Evolutionary conservation across 2,888 invertebrate genomes (phyloP), one percentile per base, ranked within the genome.

Genomic region (Hypsopygia costalis): DNA sequence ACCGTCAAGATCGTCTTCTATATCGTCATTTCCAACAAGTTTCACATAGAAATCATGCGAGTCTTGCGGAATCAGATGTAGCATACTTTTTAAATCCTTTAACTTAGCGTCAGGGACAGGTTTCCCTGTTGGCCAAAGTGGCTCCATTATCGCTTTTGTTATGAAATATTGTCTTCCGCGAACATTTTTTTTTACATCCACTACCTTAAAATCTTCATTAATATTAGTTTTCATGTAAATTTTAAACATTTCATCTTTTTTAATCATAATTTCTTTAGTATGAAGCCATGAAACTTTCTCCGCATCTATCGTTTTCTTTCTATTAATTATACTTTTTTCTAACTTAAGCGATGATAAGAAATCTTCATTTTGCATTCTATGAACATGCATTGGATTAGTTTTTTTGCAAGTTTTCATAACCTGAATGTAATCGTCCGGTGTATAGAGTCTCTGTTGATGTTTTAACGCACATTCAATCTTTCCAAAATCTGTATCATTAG

Each of bases 101-200:
- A 34, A 34, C 29, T 49, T 52, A 31, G 49, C 46, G 9, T 48
- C 46, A 35, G 46, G 36, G 28, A 47, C 37, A 11, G 43, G 36
- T 42, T 52, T 49, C 25, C 52, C 49, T 20, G 34, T 35, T 32
- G 46, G 46, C 52, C 49, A 49, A 39, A 49, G 49, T 36, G 31
- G 33, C 16, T 29, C 36, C 32, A 51, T 45, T 11, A 41, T 38
- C 6, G 27, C 16, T 42, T 44, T 41, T n/a, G 34, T 35, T 35
- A 25, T 25, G 6, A 25, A 7, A 7, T 25, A 7, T 7, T 25
- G 25, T 25, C 25, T 25, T 5, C 25, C 25, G 6, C 25, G 25
- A 5, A 5, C 25, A 34, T 34, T 20, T 20, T 37, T 41, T 43
- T 39, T 37, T 31, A 40, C 22, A 31, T 43, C 31, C 22, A 46